A percentile compares a stretch with the other conserved stretches of the same genome.
Conservation (phyloP, 2,797 vertebrate genomes). For the Macrochelys suwanniensis region DNA sequence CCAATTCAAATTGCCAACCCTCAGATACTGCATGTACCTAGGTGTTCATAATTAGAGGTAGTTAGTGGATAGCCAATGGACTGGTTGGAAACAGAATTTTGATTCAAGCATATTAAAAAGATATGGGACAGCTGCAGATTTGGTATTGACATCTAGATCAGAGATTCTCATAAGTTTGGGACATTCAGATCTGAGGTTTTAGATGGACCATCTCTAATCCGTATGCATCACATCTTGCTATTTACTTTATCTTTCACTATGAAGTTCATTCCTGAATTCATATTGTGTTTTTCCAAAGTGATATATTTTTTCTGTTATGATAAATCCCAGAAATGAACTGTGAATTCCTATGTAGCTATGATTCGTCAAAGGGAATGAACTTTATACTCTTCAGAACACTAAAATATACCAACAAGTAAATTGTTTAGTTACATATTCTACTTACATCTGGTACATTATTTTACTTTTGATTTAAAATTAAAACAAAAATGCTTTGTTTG, state of each 20-base stretch:
- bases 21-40: not conserved
- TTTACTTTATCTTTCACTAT: not conserved
- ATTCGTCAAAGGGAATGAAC: not conserved
- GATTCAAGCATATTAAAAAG: not conserved
- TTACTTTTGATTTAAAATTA: conserved; percentile 50
- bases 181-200: not conserved
- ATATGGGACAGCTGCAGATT: not conserved
- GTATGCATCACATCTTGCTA: not conserved
- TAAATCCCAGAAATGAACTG: not conserved
- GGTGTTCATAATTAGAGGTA: not conserved
- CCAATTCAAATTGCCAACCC: not conserved
- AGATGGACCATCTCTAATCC: not conserved
- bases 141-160: not conserved
- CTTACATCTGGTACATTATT: conserved; percentile 22
- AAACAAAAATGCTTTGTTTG: not conserved
- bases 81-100: not conserved
- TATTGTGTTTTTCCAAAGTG: not conserved
- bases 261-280: not conserved
- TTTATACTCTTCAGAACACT: not conserved
- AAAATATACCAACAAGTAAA: not conserved
- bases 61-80: not conserved
- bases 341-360: not conserved
- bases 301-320: not conserved
- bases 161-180: not conserved
- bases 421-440: not conserved